Conservation (phyloP, 2,888 invertebrate species). For the Aphidius colemani region DNA sequence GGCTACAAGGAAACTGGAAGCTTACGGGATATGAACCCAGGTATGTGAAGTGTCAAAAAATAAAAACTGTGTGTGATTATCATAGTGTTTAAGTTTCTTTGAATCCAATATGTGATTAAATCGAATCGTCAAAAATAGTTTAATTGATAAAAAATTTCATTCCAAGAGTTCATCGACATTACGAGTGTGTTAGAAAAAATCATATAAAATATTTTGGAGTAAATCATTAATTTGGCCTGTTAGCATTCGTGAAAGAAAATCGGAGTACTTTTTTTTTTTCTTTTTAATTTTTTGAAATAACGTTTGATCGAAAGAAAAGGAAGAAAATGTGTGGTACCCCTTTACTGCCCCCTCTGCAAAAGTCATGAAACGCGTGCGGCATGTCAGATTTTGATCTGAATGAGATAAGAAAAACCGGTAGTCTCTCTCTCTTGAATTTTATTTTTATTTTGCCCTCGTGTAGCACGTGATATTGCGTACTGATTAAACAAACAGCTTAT, state of each 20-base stretch:
- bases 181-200: background rate
- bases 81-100: too few relatives aligned
- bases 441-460: constrained; percentile 14
- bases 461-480: constrained; percentile 33
- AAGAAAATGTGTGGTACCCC: constrained; percentile 26
- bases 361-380: constrained; percentile 51
- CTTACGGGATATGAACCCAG: constrained; percentile 58
- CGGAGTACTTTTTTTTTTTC: background rate
- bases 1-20: constrained; percentile 48
- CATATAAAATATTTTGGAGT: background rate
- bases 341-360: constrained; percentile 32
- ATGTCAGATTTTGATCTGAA: constrained; percentile 51
- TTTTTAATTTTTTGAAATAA: background rate
- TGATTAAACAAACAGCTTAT: constrained; percentile 41
- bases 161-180: background rate
- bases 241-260: background rate
- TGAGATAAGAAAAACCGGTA: constrained; percentile 52
- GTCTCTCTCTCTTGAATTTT: constrained; percentile 26
- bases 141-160: background rate
- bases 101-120: too few relatives aligned
- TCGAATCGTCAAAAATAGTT: too few relatives aligned
- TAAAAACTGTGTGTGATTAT: constrained; percentile 16
- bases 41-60: constrained; percentile 43
- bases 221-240: background rate
- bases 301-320: constrained; percentile 7